These are phyloP conservation scores for Muricea muricata DNA, from an alignment of 92 coral and sea anemone genomes.

Conservation along the genomic window DNA sequence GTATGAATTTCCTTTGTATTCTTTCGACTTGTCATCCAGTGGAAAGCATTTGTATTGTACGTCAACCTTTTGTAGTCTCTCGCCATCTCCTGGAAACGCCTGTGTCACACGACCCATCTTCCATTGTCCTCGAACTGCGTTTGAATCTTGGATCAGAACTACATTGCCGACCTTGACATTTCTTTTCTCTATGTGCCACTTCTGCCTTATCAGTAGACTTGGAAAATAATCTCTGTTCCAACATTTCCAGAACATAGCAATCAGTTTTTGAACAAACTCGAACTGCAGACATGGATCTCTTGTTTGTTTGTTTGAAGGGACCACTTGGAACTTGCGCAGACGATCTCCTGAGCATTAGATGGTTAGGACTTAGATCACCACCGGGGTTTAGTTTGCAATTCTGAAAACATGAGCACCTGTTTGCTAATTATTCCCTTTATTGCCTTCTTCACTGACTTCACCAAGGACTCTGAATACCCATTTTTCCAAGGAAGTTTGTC, in stretches of 20 bases:
- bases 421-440: slow-evolving; percentile 48
- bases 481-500: slow-evolving; percentile 70
- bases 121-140: slow-evolving; percentile 74
- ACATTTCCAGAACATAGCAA: slow-evolving; percentile 50
- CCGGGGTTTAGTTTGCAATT: slow-evolving; percentile 63
- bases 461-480: slow-evolving; percentile 55
- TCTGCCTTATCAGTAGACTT: slow-evolving; percentile 36
- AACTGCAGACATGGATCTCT: too few relatives aligned
- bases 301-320: slow-evolving; percentile 47
- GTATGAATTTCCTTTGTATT: too few relatives aligned
- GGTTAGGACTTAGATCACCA: slow-evolving; percentile 60
- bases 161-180: slow-evolving; percentile 52
- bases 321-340: slow-evolving; percentile 57
- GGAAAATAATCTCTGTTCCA: slow-evolving; percentile 42
- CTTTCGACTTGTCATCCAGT: too few relatives aligned
- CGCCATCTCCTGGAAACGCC: slow-evolving; percentile 61
- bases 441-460: slow-evolving; percentile 63
- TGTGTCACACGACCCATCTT: slow-evolving; percentile 67
- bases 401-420: slow-evolving; percentile 42
- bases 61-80: slow-evolving; percentile 53
- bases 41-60: too few relatives aligned
- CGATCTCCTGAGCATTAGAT: slow-evolving; percentile 60
- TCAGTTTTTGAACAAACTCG: slow-evolving; percentile 38
- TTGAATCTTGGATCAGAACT: slow-evolving; percentile 70
- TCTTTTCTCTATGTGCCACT: slow-evolving; percentile 61